Conservation (phyloP, 2,888 invertebrate species). For the Rosalia funebris region DNA sequence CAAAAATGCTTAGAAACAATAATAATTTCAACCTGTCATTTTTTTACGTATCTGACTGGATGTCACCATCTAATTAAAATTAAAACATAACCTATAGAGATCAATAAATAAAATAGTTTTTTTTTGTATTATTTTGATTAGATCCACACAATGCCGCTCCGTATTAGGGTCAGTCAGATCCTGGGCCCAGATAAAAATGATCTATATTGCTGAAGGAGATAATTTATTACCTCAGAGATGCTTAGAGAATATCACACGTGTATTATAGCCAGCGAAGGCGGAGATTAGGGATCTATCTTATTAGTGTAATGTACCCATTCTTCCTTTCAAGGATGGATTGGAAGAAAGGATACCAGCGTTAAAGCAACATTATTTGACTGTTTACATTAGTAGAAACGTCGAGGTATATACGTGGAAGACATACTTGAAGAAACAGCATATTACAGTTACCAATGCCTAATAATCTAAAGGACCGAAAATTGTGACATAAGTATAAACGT, state of each 20-base stretch:
- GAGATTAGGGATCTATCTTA: not conserved
- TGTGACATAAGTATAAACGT: too few relatives aligned
- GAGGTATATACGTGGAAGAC: too few relatives aligned
- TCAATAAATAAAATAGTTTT: conserved; percentile 20
- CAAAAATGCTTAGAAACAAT: conserved; percentile 2
- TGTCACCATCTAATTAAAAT: conserved; percentile 11
- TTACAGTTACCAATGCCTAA: too few relatives aligned
- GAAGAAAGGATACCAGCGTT: conserved; percentile 2
- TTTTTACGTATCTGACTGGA: not conserved
- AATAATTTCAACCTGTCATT: not conserved
- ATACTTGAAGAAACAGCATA: too few relatives aligned
- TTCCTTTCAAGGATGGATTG: too few relatives aligned
- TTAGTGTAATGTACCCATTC: not conserved
- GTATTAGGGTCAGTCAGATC: conserved; percentile 20
- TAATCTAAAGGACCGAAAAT: too few relatives aligned
- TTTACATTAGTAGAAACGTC: too few relatives aligned
- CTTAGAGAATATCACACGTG: conserved; percentile 7
- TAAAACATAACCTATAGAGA: conserved; percentile 9
- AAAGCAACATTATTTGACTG: too few relatives aligned
- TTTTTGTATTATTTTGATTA: conserved; percentile 13
- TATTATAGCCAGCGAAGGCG: not conserved
- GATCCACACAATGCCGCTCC: conserved; percentile 12
- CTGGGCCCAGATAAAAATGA: conserved; percentile 19
- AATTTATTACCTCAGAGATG: conserved; percentile 16
- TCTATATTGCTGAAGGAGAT: conserved; percentile 24